These are phyloP conservation scores for Tachysurus fulvidraco DNA, from an alignment of 2,113 vertebrate species.

Conservation along the genomic window DNA sequence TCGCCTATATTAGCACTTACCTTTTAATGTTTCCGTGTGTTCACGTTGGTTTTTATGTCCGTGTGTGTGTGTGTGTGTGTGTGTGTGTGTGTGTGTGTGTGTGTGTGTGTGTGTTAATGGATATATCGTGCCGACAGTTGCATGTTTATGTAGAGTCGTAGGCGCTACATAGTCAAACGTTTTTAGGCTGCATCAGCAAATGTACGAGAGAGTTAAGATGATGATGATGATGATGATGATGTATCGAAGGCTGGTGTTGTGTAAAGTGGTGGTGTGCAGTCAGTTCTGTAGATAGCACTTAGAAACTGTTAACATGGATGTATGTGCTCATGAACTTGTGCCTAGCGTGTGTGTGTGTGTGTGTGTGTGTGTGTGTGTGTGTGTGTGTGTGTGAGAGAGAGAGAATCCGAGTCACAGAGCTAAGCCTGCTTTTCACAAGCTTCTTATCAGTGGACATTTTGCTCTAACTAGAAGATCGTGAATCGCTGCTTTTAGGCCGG, in stretches of 20 bases:
- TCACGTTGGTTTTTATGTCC: constrained; percentile 6
- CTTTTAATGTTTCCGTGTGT: constrained; percentile 25
- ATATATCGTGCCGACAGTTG: constrained; percentile 23
- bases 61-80: constrained; percentile 4
- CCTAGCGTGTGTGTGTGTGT: constrained; percentile 22
- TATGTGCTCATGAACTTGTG: constrained; percentile 33
- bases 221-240: too few relatives aligned
- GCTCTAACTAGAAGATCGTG: constrained; percentile 11
- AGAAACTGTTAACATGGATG: constrained; percentile 21
- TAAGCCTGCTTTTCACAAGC: constrained; percentile 27
- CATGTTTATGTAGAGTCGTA: constrained; percentile 47
- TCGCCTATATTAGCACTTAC: constrained; percentile 20
- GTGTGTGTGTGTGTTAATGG: constrained; percentile 15
- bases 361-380: neutral
- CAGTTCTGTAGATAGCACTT: constrained; percentile 14
- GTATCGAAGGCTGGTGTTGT: neutral
- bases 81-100: constrained; percentile 10
- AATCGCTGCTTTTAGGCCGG: constrained; percentile 21
- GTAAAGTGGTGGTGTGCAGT: constrained; percentile 39
- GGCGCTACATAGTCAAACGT: constrained; percentile 31
- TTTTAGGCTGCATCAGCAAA: constrained; percentile 43
- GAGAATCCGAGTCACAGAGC: neutral
- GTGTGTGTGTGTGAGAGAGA: neutral
- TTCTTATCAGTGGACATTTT: constrained; percentile 40
- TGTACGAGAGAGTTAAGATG: neutral